phyloP scores from a whole-genome alignment of 2,888 invertebrate genomes.

The Hartigia nigra region DNA sequence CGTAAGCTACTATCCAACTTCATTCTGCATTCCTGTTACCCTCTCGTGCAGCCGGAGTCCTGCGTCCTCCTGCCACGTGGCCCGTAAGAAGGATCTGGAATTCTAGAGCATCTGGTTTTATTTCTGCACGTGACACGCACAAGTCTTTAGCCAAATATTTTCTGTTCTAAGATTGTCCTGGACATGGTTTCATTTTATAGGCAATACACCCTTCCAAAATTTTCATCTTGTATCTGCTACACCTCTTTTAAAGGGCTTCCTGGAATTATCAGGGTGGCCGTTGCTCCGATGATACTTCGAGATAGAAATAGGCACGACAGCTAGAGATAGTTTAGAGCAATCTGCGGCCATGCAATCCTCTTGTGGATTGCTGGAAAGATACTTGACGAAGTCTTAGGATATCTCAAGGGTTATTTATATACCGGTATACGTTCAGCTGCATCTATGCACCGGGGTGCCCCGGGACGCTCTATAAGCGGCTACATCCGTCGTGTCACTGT shows the following conservation, averaged over 20 bases:
- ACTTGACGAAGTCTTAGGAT: not conserved
- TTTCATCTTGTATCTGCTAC: not conserved
- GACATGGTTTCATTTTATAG: not conserved
- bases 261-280: not conserved
- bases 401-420: not conserved
- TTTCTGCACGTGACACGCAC: not conserved
- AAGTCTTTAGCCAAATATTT: not conserved
- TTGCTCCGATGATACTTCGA: not conserved
- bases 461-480: not conserved
- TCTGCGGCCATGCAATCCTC: not conserved
- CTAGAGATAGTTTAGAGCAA: not conserved
- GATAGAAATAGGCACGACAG: not conserved
- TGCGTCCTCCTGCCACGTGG: not conserved
- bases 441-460: not conserved
- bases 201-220: not conserved
- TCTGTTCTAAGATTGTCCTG: not conserved
- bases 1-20: not conserved
- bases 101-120: not conserved
- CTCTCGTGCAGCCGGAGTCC: not conserved
- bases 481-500: not conserved
- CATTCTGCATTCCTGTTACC: not conserved
- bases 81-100: not conserved
- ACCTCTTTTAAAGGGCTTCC: not conserved
- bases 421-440: not conserved
- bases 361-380: not conserved